phyloP scores from a whole-genome alignment of 2,888 invertebrate genomes.

The Rhopalosiphum nymphaeae region DNA sequence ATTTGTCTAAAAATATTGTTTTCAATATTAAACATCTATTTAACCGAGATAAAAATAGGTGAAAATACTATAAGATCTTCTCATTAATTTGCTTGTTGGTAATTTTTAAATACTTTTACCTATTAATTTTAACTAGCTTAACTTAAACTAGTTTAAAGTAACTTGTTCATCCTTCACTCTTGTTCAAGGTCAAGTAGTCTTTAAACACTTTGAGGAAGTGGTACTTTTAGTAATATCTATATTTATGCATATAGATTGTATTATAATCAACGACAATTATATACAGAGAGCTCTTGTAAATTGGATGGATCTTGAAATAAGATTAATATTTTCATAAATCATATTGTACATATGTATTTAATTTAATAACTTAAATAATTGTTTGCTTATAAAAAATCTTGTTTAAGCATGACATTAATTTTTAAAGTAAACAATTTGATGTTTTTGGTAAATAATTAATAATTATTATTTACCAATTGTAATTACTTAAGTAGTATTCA shows the following conservation, averaged over 20 bases:
- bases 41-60: neutral
- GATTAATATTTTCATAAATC: neutral
- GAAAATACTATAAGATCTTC: neutral
- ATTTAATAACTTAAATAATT: neutral
- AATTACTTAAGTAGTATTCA: neutral
- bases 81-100: neutral
- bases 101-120: neutral
- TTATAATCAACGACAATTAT: neutral
- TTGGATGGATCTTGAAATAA: neutral
- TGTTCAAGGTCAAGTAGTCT: neutral
- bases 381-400: neutral
- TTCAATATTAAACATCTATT: neutral
- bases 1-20: neutral
- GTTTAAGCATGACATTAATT: neutral
- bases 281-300: conserved; percentile 36
- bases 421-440: neutral
- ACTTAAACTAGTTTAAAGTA: neutral
- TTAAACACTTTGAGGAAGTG: neutral
- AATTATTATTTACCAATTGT: neutral
- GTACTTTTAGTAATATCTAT: neutral
- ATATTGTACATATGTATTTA: neutral
- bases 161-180: neutral
- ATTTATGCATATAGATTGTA: neutral
- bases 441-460: neutral
- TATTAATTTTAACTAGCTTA: neutral